Percentiles rank a stretch among this genome's conserved stretches.
Conservation (phyloP, 2,797 vertebrate species). For the Coregonus suidteri region DNA sequence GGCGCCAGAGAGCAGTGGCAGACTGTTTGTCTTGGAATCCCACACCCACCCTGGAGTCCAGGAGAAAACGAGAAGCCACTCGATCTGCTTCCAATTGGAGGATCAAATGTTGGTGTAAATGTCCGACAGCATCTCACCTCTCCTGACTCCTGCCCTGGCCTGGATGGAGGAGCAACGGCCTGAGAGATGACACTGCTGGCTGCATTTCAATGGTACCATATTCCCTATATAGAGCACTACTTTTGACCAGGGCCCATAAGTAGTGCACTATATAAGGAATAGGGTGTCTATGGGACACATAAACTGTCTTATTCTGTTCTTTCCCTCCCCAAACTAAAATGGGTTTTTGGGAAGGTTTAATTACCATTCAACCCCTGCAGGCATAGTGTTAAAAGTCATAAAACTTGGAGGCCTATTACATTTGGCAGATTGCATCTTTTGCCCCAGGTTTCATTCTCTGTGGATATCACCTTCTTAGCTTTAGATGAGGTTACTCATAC, state of each 20-base stretch:
- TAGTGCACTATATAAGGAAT: not conserved
- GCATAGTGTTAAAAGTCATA: not conserved
- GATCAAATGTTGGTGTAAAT: conserved; percentile 57
- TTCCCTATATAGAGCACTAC: not conserved
- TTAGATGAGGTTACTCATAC: not conserved
- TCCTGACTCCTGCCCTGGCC: conserved; percentile 8
- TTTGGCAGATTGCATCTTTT: not conserved
- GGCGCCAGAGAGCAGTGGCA: conserved; percentile 45
- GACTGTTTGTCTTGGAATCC: conserved; percentile 66
- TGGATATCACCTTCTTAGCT: not conserved
- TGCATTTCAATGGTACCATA: not conserved
- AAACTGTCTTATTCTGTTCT: not conserved
- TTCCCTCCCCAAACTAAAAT: no score
- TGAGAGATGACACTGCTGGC: not conserved
- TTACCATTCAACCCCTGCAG: not conserved
- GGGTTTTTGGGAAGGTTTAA: not conserved
- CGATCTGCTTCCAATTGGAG: conserved; percentile 40
- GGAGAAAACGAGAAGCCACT: conserved; percentile 45
- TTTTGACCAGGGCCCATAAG: not conserved
- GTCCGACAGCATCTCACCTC: conserved; percentile 63
- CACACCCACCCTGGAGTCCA: conserved; percentile 9
- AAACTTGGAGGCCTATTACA: not conserved
- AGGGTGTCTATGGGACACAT: not conserved
- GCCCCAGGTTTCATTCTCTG: not conserved
- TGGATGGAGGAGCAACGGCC: not conserved